A percentile compares a stretch with the other conserved stretches of the same genome.
Evolutionary conservation across 2,797 vertebrate genomes (phyloP).

Genomic region (Tragelaphus eurycerus): DNA sequence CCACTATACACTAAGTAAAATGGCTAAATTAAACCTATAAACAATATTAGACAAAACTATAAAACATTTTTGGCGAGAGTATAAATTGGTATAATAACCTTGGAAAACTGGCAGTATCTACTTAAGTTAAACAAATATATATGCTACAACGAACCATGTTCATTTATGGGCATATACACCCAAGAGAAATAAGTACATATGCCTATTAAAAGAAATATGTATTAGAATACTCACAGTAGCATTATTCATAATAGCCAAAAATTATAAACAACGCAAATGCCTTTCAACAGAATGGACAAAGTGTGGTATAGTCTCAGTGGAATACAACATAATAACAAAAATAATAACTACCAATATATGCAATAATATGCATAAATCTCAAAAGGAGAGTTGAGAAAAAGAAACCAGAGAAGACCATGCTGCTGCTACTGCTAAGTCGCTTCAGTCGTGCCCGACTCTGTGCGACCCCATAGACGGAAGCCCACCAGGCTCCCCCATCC

Average conservation of each 20-base stretch:
- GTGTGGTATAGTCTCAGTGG: not conserved
- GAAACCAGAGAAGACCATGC: not conserved
- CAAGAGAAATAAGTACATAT: not conserved
- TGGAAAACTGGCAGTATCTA: not conserved
- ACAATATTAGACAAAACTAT: not conserved
- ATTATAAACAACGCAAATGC: not conserved
- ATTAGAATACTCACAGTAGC: not conserved
- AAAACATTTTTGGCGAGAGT: not conserved
- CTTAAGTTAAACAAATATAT: not conserved
- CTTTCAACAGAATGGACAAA: not conserved
- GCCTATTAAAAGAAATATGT: not conserved
- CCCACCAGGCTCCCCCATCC: too few relatives aligned
- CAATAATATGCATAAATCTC: not conserved
- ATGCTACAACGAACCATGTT: not conserved
- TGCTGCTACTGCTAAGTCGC: too few relatives aligned
- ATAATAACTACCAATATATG: not conserved
- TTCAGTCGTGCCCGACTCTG: too few relatives aligned
- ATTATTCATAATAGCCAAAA: not conserved
- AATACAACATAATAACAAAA: not conserved
- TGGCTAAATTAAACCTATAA: not conserved
- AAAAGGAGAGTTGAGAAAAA: not conserved
- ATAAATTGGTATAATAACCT: not conserved
- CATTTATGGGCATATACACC: not conserved
- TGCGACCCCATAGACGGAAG: too few relatives aligned
- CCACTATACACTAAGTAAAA: not conserved